Base-by-base conservation (phyloP, 2,888 invertebrate genomes). In the Apamea sordens region DNA sequence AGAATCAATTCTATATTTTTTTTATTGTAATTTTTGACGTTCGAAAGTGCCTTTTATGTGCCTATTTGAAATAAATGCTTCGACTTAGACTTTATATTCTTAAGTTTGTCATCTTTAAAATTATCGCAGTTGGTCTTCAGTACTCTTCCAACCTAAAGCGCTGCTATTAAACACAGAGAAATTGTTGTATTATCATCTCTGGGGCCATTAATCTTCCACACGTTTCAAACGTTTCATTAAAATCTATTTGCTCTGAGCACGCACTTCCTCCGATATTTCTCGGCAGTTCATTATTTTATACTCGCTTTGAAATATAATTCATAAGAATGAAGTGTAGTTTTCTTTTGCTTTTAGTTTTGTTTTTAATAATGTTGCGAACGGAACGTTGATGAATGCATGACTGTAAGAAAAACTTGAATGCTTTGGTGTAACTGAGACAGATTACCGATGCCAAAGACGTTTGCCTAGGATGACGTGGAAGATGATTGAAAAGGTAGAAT, bases 151-250 rank as follows among this genome's bases (percentile, higher is more conserved):
- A 8, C 69, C 63, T 85, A 56, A 73, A 61, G 50, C n/a, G 11
- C 61, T 28, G 79, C 84, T 83, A 86, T 85, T 83, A 83, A 85
- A 79, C 63, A 79, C 78, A 74, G 79, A 85, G 83, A 86, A 88
- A 90, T 88, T 89, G 86, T 91, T 90, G 90, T 90, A 87, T 85
- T 90, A 89, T 90, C 89, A 90, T 90, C 87, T 85, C 76, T 77
- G 83, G 73, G 28, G 47, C 80, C 87, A 90, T 91, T 89, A 91
- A 91, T 90, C 90, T 88, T 88, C 77, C 82, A 85, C 85, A 86
- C 86, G 83, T 84, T 86, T 83, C 71, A 77, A 84, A 82, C 78
- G 80, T 89, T 87, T 87, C 85, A 88, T 86, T 87, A 88, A 89
- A 89, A 89, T 86, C 83, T 89, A 90, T 87, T 88, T 79, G 71